phyloP scores from a whole-genome alignment of 2,888 invertebrate genomes.

The Therioaphis trifolii region DNA sequence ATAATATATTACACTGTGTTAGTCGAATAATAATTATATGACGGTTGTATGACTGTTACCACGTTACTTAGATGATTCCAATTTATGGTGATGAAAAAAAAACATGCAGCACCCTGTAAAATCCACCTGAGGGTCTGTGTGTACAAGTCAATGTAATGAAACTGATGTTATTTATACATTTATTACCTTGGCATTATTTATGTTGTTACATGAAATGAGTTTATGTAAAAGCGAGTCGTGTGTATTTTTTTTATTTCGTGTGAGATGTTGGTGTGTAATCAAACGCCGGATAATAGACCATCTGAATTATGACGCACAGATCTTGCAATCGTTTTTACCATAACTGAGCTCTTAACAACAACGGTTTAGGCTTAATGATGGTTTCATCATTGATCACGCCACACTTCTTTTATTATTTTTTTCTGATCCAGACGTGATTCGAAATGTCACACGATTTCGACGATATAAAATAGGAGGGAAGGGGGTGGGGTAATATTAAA shows the following conservation, averaged over 20 bases:
- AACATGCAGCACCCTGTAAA: constrained; percentile 50
- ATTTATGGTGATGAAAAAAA: constrained; percentile 22
- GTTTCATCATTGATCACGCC: no score
- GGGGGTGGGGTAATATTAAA: no score
- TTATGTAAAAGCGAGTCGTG: constrained; percentile 14
- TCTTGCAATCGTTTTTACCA: neutral
- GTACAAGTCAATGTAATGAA: neutral
- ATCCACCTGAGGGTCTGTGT: constrained; percentile 23
- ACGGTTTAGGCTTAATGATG: no score
- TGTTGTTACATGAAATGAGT: neutral
- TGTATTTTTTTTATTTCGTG: constrained; percentile 19
- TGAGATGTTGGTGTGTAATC: neutral
- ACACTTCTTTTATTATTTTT: no score
- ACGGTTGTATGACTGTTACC: neutral
- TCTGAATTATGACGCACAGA: constrained; percentile 27
- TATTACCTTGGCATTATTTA: neutral
- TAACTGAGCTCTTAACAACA: constrained; percentile 4
- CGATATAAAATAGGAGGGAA: no score
- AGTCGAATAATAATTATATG: constrained; percentile 23
- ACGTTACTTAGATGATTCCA: neutral
- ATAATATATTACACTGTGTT: constrained; percentile 16
- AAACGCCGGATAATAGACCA: neutral
- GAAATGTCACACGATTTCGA: no score
- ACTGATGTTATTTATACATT: neutral
- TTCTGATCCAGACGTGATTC: no score